Evolutionary conservation across 2,797 vertebrate genomes (phyloP).

Genomic region (Atherinosoma microstoma): DNA sequence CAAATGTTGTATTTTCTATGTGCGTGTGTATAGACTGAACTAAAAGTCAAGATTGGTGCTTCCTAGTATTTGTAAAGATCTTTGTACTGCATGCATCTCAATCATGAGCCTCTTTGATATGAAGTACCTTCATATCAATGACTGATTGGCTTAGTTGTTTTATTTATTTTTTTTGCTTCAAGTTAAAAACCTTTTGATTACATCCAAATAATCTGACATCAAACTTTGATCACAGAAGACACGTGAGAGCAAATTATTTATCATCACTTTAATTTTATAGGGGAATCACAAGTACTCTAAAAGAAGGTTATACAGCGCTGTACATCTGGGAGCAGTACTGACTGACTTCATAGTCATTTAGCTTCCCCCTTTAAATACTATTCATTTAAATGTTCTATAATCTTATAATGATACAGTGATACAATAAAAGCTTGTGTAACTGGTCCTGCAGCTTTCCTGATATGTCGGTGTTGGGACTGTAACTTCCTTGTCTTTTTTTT

Average conservation of each 20-base stretch:
- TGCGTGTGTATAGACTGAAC: too few species aligned
- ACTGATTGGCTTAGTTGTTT: too few species aligned
- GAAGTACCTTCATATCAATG: too few species aligned
- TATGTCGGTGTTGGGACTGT: conserved; percentile 78
- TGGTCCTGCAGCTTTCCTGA: conserved; percentile 90
- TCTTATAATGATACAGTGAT: conserved; percentile 86
- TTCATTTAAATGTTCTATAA: conserved; percentile 86
- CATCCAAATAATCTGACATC: not conserved
- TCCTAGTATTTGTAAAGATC: not conserved
- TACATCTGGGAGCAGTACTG: conserved; percentile 82
- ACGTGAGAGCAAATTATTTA: conserved; percentile 45
- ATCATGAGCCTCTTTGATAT: too few species aligned
- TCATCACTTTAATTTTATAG: conserved; percentile 77
- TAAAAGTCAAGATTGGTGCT: not conserved
- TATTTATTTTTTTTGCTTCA: not conserved
- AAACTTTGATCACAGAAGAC: conserved; percentile 43
- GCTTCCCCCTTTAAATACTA: conserved; percentile 90
- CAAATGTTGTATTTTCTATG: too few species aligned
- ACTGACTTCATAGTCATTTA: conserved; percentile 87
- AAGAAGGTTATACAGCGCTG: conserved; percentile 83
- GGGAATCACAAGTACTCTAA: conserved; percentile 82
- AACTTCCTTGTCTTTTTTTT: conserved; percentile 64
- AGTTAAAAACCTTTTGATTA: not conserved
- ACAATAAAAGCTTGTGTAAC: conserved; percentile 88
- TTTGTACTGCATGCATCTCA: not conserved